These are phyloP conservation scores for Brienomyrus longianalis DNA, from an alignment of 2,113 vertebrate genomes.

Conservation along the genomic window DNA sequence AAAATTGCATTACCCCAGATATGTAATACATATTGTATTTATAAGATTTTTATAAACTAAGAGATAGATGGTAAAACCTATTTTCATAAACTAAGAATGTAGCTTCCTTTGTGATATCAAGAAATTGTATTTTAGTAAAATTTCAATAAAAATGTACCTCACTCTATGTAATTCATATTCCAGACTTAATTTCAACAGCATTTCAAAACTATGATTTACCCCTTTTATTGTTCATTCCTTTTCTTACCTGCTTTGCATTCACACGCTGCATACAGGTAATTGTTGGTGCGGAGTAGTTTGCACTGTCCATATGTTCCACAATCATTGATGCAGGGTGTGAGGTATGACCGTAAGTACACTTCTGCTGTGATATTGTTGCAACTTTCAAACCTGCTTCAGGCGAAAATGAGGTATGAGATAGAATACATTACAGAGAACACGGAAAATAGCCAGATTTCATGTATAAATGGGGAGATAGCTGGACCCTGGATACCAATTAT, in stretches of 20 bases:
- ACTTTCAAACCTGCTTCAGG: constrained; percentile 64
- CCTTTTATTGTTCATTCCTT: background rate
- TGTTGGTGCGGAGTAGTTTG: constrained; percentile 94
- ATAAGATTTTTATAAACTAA: background rate
- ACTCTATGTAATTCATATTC: background rate
- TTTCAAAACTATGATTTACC: background rate
- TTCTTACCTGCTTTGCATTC: constrained; percentile 94
- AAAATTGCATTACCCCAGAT: constrained; percentile 34
- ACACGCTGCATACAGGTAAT: constrained; percentile 92
- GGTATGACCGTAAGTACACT: constrained; percentile 85
- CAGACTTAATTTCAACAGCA: background rate
- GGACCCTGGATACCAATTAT: background rate
- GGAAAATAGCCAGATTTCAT: background rate
- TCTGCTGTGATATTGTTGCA: constrained; percentile 81
- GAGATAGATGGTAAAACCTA: background rate
- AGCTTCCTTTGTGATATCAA: background rate
- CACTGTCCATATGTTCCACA: constrained; percentile 94
- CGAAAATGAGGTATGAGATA: background rate
- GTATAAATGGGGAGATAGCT: background rate
- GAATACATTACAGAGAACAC: background rate
- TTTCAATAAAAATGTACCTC: background rate
- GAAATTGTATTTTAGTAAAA: constrained; percentile 1
- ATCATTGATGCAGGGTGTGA: constrained; percentile 93
- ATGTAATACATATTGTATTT: constrained; percentile 1
- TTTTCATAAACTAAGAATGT: background rate